These are phyloP conservation scores for Trochalopteron elliotii DNA, from an alignment of 2,113 vertebrate species.

Conservation along the genomic window DNA sequence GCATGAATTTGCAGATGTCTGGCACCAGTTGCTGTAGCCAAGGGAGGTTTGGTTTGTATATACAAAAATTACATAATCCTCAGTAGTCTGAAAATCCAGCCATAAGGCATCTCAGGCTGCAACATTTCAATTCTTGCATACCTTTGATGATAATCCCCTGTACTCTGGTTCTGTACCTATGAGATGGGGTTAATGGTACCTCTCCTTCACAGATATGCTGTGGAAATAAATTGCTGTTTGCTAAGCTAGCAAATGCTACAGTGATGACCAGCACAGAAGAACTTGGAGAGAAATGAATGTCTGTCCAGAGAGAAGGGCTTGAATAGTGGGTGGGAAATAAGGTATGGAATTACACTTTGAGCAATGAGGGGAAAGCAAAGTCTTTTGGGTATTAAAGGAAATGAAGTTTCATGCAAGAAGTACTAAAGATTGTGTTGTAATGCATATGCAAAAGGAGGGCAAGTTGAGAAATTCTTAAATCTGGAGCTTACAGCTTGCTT, in stretches of 20 bases:
- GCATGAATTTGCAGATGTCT: neutral
- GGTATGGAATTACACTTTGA: neutral
- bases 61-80: neutral
- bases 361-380: neutral
- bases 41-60: neutral
- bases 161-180: neutral
- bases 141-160: neutral
- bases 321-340: neutral
- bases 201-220: neutral
- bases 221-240: constrained; percentile 8
- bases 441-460: neutral
- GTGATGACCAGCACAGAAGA: neutral
- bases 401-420: neutral
- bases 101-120: neutral
- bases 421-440: neutral
- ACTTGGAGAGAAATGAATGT: neutral
- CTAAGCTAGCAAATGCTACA: neutral
- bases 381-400: neutral
- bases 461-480: neutral
- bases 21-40: neutral
- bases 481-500: neutral
- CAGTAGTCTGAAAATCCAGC: neutral
- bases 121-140: neutral
- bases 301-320: neutral
- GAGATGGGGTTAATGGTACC: neutral